Evolutionary conservation across 2,888 invertebrate genomes (phyloP), one percentile per base, ranked within the genome.

Genomic region (Eudasyphora cyanicolor): DNA sequence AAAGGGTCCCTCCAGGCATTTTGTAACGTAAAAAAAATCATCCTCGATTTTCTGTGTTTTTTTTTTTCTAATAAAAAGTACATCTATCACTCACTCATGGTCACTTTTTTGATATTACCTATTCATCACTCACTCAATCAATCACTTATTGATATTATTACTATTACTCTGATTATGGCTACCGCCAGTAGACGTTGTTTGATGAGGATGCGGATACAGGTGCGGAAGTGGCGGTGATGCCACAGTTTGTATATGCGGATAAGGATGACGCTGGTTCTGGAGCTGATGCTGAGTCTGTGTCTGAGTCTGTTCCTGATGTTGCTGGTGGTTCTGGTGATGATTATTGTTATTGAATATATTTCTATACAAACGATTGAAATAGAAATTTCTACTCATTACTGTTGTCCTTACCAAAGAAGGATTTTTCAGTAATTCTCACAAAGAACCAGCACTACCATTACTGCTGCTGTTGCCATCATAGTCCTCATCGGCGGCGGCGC

Each of bases 361-460:
- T 73, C 74, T 86, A 82, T 88, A 90, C 51, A 89, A 87, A 83
- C 87, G 88, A 57, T 88, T 88, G 76, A 90, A 78, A 76, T 88
- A 89, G 74, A 89, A 88, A 83, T 87, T 87, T 60, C 86, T 87
- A 73, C 87, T 89, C 74, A 87, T 78, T 60, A 86, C 85, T 75
- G 87, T 85, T 49, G 86, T 86, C 79, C 86, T 86, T 83, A 86
- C 85, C 60, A 86, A 84, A 67, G 88, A 81, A 83, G 89, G 87
- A 87, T 86, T 76, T 70, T 87, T 88, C 75, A 91, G 87, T 89
- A 89, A 91, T 84, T 89, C 90, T 91, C 90, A 91, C 90, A 90
- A 91, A 17, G 86, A 87, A 86, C 87, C 85, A 82, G 86, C 83
- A 76, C 73, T 69, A 57, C 81, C 51, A 62, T 71, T 77, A 12